Conservation (phyloP, 2,113 vertebrate species). For the Actenoides lindsayi region DNA sequence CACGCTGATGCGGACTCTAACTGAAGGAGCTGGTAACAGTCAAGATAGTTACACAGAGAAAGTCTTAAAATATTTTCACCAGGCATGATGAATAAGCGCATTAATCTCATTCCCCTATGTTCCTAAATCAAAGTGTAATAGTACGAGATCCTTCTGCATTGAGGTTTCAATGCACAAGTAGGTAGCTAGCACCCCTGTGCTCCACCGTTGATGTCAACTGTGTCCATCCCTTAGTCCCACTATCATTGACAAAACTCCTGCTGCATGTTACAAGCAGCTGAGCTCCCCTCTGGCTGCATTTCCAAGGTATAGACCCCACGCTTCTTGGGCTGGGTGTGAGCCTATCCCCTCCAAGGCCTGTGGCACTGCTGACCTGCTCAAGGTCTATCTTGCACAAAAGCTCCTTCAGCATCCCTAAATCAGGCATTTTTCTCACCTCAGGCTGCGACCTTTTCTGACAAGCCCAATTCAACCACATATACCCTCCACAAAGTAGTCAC, state of each 20-base stretch:
- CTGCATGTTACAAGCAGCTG: neutral
- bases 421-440: neutral
- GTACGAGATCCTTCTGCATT: neutral
- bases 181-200: neutral
- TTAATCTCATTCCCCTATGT: neutral
- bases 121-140: neutral
- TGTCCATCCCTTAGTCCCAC: neutral
- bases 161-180: neutral
- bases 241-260: neutral
- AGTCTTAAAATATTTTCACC: slow-evolving; percentile 31
- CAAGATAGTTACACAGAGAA: slow-evolving; percentile 38
- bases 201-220: accelerated
- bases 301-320: neutral
- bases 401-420: neutral
- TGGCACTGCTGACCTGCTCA: neutral
- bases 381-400: neutral
- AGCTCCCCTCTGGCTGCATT: neutral
- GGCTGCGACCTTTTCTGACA: neutral
- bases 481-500: neutral
- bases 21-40: slow-evolving; percentile 47
- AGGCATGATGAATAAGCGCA: neutral
- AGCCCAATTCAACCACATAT: neutral
- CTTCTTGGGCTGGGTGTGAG: neutral
- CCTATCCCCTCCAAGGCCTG: neutral
- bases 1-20: slow-evolving; percentile 51